phyloP scores from a whole-genome alignment of 1,140 invertebrate genomes.

The Globodera ellingtonae region DNA sequence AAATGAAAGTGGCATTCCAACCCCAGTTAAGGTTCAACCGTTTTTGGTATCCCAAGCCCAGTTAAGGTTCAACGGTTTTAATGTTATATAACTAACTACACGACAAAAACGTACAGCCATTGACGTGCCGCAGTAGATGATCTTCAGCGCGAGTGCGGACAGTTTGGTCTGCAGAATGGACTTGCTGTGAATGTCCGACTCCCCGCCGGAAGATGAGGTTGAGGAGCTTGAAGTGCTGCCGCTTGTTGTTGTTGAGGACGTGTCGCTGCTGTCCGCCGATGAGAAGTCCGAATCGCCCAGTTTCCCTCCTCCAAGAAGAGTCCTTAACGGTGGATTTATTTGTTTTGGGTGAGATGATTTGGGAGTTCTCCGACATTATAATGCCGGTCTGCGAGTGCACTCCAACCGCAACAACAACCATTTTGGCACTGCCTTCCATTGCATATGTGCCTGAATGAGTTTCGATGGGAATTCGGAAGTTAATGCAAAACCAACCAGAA shows the following conservation, averaged over 20 bases:
- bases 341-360: constrained; percentile 5
- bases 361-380: constrained; percentile 54
- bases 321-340: constrained; percentile 6
- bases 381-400: constrained; percentile 66
- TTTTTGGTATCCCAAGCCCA: no score
- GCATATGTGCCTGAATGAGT: constrained; percentile 58
- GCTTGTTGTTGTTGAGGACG: constrained; percentile 38
- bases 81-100: no score
- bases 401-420: constrained; percentile 64
- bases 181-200: constrained; percentile 57
- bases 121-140: constrained; percentile 61
- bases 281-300: constrained; percentile 16
- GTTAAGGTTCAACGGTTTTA: no score
- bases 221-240: constrained; percentile 4
- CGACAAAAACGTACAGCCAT: constrained; percentile 25
- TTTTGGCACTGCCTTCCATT: constrained; percentile 65
- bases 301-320: constrained; percentile 37
- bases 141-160: constrained; percentile 63
- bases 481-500: constrained; percentile 46
- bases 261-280: constrained; percentile 38
- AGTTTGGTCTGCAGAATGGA: constrained; percentile 65
- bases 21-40: no score
- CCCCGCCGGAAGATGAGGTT: constrained; percentile 32
- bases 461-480: neutral
- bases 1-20: no score